A percentile compares a stretch with the other conserved stretches of the same genome.
Conservation (phyloP, 2,888 invertebrate species). For the Coenonympha arcania region DNA sequence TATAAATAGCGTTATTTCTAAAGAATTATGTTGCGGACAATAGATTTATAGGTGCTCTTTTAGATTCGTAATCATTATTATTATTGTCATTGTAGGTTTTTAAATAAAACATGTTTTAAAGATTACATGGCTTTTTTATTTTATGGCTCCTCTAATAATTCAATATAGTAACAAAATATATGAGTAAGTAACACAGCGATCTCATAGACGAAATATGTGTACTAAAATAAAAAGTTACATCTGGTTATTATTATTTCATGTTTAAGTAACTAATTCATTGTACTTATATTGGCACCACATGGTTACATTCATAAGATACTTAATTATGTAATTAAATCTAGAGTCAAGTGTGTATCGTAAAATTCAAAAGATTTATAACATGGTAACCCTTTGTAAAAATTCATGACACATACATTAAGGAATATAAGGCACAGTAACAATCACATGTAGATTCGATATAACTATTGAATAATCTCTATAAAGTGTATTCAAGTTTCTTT, state of each 20-base stretch:
- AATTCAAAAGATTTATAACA: neutral
- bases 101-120: slow-evolving; percentile 18
- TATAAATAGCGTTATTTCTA: too few relatives aligned
- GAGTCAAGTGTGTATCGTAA: neutral
- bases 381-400: neutral
- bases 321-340: neutral
- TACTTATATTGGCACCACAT: slow-evolving; percentile 60
- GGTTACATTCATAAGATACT: slow-evolving; percentile 37
- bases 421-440: slow-evolving; percentile 61
- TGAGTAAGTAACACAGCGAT: slow-evolving; percentile 27
- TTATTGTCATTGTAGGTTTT: neutral
- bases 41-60: too few relatives aligned
- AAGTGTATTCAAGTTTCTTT: slow-evolving; percentile 18
- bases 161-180: slow-evolving; percentile 21
- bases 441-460: slow-evolving; percentile 39
- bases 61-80: too few relatives aligned
- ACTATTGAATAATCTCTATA: slow-evolving; percentile 25
- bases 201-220: too few relatives aligned
- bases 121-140: slow-evolving; percentile 25
- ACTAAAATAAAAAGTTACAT: slow-evolving; percentile 16
- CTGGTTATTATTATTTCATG: neutral
- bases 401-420: slow-evolving; percentile 16
- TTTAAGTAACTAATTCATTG: slow-evolving; percentile 23
- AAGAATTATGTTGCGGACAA: too few relatives aligned
- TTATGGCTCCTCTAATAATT: slow-evolving; percentile 26